Evolutionary conservation across 1,140 invertebrate species (phyloP), one percentile per base, ranked within the genome.

Genomic region (Fopius arisanus): DNA sequence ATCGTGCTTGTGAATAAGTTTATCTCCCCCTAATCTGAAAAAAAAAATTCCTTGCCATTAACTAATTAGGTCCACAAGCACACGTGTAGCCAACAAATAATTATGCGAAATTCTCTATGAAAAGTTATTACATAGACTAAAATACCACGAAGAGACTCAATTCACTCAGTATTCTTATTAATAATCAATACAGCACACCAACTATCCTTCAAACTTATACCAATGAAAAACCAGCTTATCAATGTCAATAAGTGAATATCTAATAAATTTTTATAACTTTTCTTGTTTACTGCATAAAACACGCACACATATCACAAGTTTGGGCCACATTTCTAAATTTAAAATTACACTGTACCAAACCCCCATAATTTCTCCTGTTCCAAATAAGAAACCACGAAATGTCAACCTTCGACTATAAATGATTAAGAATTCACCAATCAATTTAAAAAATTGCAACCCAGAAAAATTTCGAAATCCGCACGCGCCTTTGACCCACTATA

Each of bases 271-370:
- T n/a, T 29, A 28, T 23, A 29, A 31, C 16, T 23, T 51, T 26
- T 59, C 23, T 59, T 59, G 3, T 59, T 40, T 33, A 37, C 51
- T 73, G 41, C 21, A 67, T 59, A 68, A 48, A 65, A 33, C 59
- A 54, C 54, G 23, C 67, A 51, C 67, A 68, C 48, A 67, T 73
- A 73, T 73, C 72, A 73, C 72, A 73, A 62, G 66, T 59, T 68
- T 68, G 43, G 72, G 66, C 65, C 66, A 67, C 66, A 68, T 65
- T 73, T 37, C 40, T 73, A 23, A 68, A 54, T 68, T 7, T 68
- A 68, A 37, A 54, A 37, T 59, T 37, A 40, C 48, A 54, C 59
- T 70, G 19, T 29, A 28, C 19, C 23, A 16, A n/a, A n/a, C n/a
- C n/a, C n/a, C n/a, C n/a, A n/a, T n/a, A n/a, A n/a, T n/a, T 41